Evolutionary conservation across 1,140 invertebrate genomes (phyloP).

Genomic region (Bombus vancouverensis): DNA sequence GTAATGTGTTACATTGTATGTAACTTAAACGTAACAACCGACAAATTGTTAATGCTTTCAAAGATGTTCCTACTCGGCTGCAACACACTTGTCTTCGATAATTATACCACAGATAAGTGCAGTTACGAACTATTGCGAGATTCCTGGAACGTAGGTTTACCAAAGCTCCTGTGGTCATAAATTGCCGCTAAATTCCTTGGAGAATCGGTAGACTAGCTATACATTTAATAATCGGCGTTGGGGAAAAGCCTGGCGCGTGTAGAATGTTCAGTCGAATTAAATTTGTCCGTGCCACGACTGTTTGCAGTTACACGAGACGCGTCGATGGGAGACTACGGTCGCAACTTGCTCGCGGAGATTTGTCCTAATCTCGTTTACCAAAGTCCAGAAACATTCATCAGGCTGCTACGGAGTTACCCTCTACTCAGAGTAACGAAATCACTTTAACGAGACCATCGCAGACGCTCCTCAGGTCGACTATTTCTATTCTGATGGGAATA

Average conservation of each 20-base stretch:
- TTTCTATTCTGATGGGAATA: neutral
- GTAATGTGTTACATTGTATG: too few species aligned
- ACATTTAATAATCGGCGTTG: neutral
- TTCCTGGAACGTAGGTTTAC: neutral
- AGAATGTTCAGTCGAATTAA: conserved; percentile 18
- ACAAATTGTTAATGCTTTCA: too few species aligned
- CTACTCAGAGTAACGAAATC: conserved; percentile 1
- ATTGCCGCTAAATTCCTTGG: neutral
- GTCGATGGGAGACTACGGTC: neutral
- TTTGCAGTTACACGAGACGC: neutral
- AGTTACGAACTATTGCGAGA: neutral
- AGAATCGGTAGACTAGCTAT: neutral
- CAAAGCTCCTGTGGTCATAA: neutral
- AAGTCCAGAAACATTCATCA: conserved; percentile 40
- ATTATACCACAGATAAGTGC: neutral
- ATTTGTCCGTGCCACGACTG: conserved; percentile 16
- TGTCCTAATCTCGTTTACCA: conserved; percentile 40
- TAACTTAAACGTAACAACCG: too few species aligned
- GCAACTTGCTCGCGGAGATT: conserved; percentile 32
- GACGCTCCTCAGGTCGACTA: neutral
- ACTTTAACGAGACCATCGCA: conserved; percentile 9
- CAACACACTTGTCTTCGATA: neutral
- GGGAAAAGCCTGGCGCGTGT: neutral
- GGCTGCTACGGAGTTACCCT: conserved; percentile 14
- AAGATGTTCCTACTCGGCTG: too few species aligned